Evolutionary conservation across 37 sponge, comb jelly and placozoan genomes (phyloP).

Genomic region (Aplysina aerophoba): DNA sequence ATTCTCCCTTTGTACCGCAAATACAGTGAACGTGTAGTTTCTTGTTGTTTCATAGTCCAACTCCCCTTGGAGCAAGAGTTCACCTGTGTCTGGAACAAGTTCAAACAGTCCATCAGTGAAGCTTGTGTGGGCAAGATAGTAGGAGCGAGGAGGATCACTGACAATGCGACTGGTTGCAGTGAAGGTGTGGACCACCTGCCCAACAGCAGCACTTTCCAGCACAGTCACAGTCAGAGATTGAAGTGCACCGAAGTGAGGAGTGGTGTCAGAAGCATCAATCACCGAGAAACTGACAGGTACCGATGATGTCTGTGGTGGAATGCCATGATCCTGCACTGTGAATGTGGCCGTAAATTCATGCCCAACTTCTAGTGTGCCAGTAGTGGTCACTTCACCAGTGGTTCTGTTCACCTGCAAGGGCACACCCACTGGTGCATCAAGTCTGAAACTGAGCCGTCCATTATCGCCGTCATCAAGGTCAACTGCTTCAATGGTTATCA

Average conservation of each 20-base stretch:
- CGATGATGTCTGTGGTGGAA: not conserved
- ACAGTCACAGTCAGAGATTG: slow-evolving; percentile 22
- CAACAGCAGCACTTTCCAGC: slow-evolving; percentile 14
- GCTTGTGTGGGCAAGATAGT: not conserved
- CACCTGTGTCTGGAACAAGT: slow-evolving; percentile 59
- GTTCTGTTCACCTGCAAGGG: slow-evolving; percentile 46
- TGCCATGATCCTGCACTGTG: slow-evolving; percentile 27
- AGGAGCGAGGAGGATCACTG: slow-evolving; percentile 5
- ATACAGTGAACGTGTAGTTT: slow-evolving; percentile 48
- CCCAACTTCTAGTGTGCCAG: slow-evolving; percentile 26
- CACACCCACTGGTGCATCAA: not conserved
- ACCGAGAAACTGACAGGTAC: slow-evolving; percentile 2
- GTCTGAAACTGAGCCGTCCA: slow-evolving; percentile 51
- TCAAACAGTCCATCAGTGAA: slow-evolving; percentile 31
- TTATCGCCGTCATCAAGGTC: slow-evolving; percentile 70
- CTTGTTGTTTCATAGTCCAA: slow-evolving; percentile 66
- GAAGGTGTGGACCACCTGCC: slow-evolving; percentile 32
- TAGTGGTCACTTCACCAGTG: slow-evolving; percentile 59
- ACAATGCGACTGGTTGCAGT: slow-evolving; percentile 27
- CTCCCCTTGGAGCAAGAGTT: slow-evolving; percentile 16
- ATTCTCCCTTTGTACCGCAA: slow-evolving; percentile 51
- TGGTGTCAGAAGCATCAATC: slow-evolving; percentile 17
- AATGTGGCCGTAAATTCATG: slow-evolving; percentile 38
- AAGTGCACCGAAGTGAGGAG: slow-evolving; percentile 24
- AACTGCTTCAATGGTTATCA: slow-evolving; percentile 36